Percentiles rank a stretch among this genome's conserved stretches.
Conservation (phyloP, 2,113 vertebrate genomes). For the Proteles cristata region DNA sequence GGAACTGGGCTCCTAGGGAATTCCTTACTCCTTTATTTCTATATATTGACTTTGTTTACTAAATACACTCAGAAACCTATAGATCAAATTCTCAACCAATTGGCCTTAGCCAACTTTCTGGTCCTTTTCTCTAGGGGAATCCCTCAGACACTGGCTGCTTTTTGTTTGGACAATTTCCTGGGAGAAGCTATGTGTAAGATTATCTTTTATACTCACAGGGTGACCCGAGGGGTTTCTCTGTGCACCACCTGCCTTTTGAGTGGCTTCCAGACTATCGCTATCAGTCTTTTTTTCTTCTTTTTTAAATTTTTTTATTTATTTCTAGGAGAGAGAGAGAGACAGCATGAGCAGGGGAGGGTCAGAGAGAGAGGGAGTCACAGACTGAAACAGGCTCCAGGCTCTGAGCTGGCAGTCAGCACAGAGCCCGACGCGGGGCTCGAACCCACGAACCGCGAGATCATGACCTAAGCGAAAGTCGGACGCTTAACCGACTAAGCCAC, state of each 20-base stretch:
- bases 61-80: not conserved
- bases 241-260: not conserved
- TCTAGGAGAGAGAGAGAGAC: too few species aligned
- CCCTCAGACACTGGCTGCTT: not conserved
- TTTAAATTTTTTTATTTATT: too few species aligned
- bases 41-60: not conserved
- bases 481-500: too few species aligned
- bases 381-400: too few species aligned
- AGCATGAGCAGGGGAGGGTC: too few species aligned
- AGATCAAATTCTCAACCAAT: not conserved
- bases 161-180: not conserved
- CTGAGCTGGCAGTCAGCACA: too few species aligned
- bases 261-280: not conserved
- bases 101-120: not conserved
- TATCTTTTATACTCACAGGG: not conserved
- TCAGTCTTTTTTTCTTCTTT: too few species aligned
- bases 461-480: too few species aligned
- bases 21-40: not conserved
- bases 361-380: too few species aligned
- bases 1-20: not conserved
- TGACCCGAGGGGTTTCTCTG: not conserved
- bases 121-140: slow-evolving; percentile 33
- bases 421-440: too few species aligned
- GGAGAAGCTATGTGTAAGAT: not conserved
- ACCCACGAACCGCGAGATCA: too few species aligned